phyloP scores from a whole-genome alignment of 2,797 vertebrate genomes.

The Enteromius viviparus region DNA sequence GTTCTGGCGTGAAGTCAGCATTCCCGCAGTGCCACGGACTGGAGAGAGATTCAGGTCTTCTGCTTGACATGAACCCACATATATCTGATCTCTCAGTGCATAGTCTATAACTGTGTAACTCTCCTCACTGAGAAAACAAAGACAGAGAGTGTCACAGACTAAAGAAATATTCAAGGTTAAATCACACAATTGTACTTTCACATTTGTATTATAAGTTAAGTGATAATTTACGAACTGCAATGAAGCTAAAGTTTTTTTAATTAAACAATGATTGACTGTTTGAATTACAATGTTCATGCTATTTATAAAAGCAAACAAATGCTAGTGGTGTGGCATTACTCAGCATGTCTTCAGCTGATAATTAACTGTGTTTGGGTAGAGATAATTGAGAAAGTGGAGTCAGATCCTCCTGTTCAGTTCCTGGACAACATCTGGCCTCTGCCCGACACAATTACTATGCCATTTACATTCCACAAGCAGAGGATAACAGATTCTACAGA shows the following conservation, averaged over 20 bases:
- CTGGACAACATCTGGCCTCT: slow-evolving; percentile 13
- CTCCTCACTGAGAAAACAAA: slow-evolving; percentile 82
- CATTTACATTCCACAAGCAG: slow-evolving; percentile 18
- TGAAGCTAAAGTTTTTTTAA: neutral
- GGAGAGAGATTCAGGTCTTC: slow-evolving; percentile 84
- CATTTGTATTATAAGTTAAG: no score
- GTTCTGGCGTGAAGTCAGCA: slow-evolving; percentile 83
- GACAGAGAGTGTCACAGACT: neutral
- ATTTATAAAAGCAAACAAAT: slow-evolving; percentile 26
- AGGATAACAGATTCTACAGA: neutral
- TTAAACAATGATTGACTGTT: neutral
- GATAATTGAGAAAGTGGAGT: slow-evolving; percentile 25
- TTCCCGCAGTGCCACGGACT: slow-evolving; percentile 73
- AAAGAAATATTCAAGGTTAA: neutral
- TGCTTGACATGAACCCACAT: slow-evolving; percentile 79
- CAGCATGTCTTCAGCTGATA: slow-evolving; percentile 9
- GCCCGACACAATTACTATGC: slow-evolving; percentile 6
- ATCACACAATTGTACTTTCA: neutral
- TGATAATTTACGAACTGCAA: no score
- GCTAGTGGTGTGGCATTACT: slow-evolving; percentile 10
- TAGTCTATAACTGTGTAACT: slow-evolving; percentile 93
- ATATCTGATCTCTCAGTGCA: slow-evolving; percentile 86
- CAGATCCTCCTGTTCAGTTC: slow-evolving; percentile 30
- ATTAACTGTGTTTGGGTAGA: slow-evolving; percentile 14
- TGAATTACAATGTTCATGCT: neutral